These are phyloP conservation scores for Paracentrotus lividus DNA, from an alignment of 53 echinoderm and acorn worm genomes.

Conservation along the genomic window DNA sequence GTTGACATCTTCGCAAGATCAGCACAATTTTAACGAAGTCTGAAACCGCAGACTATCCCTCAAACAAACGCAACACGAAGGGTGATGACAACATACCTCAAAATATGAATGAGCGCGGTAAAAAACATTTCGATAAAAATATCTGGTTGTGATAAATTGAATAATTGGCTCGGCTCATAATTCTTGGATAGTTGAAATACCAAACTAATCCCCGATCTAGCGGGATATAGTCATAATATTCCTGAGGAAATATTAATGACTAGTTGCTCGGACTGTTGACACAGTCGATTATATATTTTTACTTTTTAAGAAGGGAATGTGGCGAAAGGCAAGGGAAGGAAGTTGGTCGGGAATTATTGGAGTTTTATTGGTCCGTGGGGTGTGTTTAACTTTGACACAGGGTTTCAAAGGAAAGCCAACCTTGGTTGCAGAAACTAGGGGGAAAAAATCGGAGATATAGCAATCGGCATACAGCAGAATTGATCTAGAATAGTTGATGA, in stretches of 20 bases:
- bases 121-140: background rate
- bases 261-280: constrained; percentile 1
- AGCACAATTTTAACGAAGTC: background rate
- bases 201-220: background rate
- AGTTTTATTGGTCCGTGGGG: constrained; percentile 1
- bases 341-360: background rate
- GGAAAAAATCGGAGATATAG: too few relatives aligned
- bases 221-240: background rate
- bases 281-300: background rate
- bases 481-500: too few relatives aligned
- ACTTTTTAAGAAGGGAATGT: background rate
- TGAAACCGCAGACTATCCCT: background rate
- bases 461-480: too few relatives aligned
- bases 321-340: background rate
- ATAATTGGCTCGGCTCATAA: constrained; percentile 22
- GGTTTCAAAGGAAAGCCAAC: too few relatives aligned
- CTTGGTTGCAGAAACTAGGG: too few relatives aligned
- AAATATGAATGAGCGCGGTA: constrained; percentile 9
- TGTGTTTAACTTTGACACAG: background rate
- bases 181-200: constrained; percentile 37
- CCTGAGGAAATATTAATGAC: constrained; percentile 39
- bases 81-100: background rate
- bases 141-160: constrained; percentile 32
- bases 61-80: background rate
- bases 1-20: background rate